Conservation (phyloP, 1,140 invertebrate genomes). For the Drosophila dunni region DNA sequence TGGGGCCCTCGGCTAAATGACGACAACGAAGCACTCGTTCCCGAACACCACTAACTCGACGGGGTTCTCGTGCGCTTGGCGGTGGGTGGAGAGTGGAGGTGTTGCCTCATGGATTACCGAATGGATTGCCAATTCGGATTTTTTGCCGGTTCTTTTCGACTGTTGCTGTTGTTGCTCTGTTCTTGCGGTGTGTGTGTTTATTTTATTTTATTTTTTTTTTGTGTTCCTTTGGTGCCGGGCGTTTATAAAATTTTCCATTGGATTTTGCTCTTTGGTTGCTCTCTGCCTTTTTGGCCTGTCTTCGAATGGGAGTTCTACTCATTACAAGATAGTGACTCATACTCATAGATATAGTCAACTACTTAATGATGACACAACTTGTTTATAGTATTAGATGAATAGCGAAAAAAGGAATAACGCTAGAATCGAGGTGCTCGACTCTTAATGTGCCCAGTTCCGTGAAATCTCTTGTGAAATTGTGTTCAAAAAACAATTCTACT, state of each 20-base stretch:
- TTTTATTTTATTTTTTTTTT: constrained; percentile 4
- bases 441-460: too few species aligned
- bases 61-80: constrained; percentile 13
- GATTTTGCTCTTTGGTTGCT: constrained; percentile 23
- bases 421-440: background rate
- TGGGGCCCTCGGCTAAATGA: constrained; percentile 44
- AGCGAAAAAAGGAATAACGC: background rate
- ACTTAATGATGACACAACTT: constrained; percentile 34
- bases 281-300: constrained; percentile 26
- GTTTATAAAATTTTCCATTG: constrained; percentile 64
- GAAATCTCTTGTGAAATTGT: too few species aligned
- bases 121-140: constrained; percentile 67
- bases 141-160: constrained; percentile 21
- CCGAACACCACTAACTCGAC: constrained; percentile 45
- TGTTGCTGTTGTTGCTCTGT: background rate
- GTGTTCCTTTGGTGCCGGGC: constrained; percentile 22
- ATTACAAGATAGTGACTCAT: constrained; percentile 43
- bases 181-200: constrained; percentile 1
- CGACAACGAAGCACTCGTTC: background rate
- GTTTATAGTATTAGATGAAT: constrained; percentile 13
- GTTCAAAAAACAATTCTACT: too few species aligned
- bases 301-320: constrained; percentile 24
- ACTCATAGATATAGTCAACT: constrained; percentile 7
- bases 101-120: constrained; percentile 65
- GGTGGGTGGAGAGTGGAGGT: background rate